Conservation (phyloP, 2,888 invertebrate species). For the Andrena marginata region DNA sequence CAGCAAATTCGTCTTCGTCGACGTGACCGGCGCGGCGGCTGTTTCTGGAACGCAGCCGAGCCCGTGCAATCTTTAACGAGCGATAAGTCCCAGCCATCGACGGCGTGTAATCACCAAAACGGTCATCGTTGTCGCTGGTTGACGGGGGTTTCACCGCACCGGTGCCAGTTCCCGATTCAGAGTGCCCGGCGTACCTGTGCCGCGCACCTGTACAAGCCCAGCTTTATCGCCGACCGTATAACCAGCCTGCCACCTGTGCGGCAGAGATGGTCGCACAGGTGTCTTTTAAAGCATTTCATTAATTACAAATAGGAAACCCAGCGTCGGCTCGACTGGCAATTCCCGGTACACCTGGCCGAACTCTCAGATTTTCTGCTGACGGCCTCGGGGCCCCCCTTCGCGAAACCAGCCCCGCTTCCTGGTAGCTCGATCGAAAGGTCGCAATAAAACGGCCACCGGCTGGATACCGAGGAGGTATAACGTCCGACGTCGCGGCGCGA, state of each 20-base stretch:
- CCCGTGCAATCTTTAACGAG: slow-evolving; percentile 58
- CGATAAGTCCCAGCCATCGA: slow-evolving; percentile 56
- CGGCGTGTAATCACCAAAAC: slow-evolving; percentile 68
- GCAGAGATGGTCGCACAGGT: slow-evolving; percentile 78
- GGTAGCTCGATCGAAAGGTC: slow-evolving; percentile 34
- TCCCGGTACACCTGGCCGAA: slow-evolving; percentile 61
- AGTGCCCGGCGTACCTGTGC: slow-evolving; percentile 64
- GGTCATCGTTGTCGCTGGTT: slow-evolving; percentile 56
- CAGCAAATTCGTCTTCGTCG: slow-evolving; percentile 26
- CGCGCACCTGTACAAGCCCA: slow-evolving; percentile 72
- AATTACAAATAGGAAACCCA: slow-evolving; percentile 78
- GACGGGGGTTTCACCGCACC: slow-evolving; percentile 66
- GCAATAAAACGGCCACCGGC: slow-evolving; percentile 45
- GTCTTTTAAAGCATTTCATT: slow-evolving; percentile 80
- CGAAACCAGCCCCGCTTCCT: slow-evolving; percentile 47
- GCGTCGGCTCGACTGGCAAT: slow-evolving; percentile 42
- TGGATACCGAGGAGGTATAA: slow-evolving; percentile 24
- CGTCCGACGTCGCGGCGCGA: slow-evolving; percentile 30
- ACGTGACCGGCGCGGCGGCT: background rate
- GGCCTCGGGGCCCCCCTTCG: slow-evolving; percentile 27
- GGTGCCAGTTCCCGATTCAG: slow-evolving; percentile 71
- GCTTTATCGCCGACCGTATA: slow-evolving; percentile 70
- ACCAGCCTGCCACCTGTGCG: slow-evolving; percentile 76
- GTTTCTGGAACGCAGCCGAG: slow-evolving; percentile 26
- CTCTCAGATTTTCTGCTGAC: slow-evolving; percentile 51